Evolutionary conservation across 2,113 vertebrate species (phyloP).

Genomic region (Psittacula cyanocephala): DNA sequence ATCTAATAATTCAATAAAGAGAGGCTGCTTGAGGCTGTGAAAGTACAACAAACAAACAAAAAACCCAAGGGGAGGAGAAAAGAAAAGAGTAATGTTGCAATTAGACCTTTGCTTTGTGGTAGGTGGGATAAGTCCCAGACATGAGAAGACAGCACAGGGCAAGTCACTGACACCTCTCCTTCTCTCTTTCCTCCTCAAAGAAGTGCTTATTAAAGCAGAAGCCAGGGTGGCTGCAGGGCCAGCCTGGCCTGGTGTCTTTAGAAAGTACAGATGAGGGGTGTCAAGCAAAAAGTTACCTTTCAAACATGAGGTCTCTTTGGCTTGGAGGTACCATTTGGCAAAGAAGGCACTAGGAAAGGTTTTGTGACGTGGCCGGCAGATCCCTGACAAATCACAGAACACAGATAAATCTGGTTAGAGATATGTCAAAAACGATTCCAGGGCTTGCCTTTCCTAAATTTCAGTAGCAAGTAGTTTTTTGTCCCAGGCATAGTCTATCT

Average conservation of each 20-base stretch:
- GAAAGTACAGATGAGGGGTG: background rate
- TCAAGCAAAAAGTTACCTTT: constrained; percentile 76
- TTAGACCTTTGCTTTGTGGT: background rate
- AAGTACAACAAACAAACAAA: constrained; percentile 75
- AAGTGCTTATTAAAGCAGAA: background rate
- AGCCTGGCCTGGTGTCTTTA: background rate
- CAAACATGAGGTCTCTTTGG: constrained; percentile 76
- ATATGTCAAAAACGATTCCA: background rate
- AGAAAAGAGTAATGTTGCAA: background rate
- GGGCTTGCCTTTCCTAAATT: background rate
- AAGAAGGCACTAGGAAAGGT: constrained; percentile 73
- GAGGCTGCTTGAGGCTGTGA: constrained; percentile 59
- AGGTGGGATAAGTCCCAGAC: background rate
- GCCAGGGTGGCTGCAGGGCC: background rate
- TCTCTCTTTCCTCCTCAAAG: background rate
- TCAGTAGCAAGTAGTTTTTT: background rate
- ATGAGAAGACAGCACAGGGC: background rate
- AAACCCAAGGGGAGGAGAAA: no score
- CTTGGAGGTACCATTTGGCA: constrained; percentile 73
- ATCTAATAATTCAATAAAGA: background rate
- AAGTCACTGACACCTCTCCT: background rate
- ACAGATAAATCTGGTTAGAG: background rate
- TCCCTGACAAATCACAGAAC: constrained; percentile 61
- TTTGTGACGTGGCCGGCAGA: constrained; percentile 66
- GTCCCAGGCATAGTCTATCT: background rate